Conservation (phyloP, 2,888 invertebrate species). For the Mycalesis mineus region DNA sequence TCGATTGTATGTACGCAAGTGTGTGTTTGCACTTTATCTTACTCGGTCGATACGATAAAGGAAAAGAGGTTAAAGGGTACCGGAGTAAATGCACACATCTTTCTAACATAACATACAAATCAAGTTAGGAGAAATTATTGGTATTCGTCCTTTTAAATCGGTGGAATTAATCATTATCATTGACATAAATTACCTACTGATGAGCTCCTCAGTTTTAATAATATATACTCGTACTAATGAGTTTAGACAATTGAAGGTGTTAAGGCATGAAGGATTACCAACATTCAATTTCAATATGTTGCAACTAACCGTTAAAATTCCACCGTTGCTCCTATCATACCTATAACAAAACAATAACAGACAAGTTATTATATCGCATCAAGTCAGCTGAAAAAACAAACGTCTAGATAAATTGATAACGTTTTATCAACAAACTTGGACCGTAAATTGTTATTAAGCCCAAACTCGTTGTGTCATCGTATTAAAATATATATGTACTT, state of each 20-base stretch:
- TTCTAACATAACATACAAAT: neutral
- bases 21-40: slow-evolving; percentile 8
- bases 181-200: no score
- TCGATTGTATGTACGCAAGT: slow-evolving; percentile 5
- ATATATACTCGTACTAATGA: no score
- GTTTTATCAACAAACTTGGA: neutral
- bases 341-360: neutral
- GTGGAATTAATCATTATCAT: no score
- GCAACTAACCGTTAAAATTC: no score
- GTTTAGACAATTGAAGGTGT: no score
- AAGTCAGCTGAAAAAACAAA: slow-evolving; percentile 1
- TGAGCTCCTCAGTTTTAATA: no score
- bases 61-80: slow-evolving; percentile 13
- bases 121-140: no score
- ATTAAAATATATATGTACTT: neutral
- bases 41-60: slow-evolving; percentile 9
- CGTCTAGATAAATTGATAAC: neutral
- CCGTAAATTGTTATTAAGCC: neutral
- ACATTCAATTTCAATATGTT: no score
- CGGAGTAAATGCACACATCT: neutral
- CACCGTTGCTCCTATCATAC: no score
- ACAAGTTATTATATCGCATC: neutral
- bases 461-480: neutral
- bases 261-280: no score
- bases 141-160: no score